A percentile compares a stretch with the other conserved stretches of the same genome.
Evolutionary conservation across 2,888 invertebrate genomes (phyloP).

Genomic region (Xestia ashworthii): DNA sequence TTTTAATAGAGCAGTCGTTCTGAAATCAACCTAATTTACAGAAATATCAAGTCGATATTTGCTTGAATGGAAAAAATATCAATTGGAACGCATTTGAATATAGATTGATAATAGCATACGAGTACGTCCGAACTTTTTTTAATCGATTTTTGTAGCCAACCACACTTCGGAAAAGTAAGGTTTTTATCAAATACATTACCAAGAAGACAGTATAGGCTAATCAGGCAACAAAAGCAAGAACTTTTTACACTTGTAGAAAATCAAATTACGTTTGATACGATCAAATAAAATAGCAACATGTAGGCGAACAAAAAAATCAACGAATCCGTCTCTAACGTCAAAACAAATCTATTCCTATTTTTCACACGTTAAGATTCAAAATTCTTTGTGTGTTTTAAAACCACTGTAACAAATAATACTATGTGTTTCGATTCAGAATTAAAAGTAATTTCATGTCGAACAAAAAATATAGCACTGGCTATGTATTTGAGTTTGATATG

Average conservation of each 20-base stretch:
- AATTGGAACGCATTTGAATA: not conserved
- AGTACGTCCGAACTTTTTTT: not conserved
- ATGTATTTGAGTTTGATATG: slow-evolving; percentile 31
- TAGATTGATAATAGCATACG: not conserved
- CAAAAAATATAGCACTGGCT: slow-evolving; percentile 42
- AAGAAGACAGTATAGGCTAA: slow-evolving; percentile 29
- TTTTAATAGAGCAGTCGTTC: not conserved
- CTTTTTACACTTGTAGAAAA: slow-evolving; percentile 50
- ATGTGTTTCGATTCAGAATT: slow-evolving; percentile 53
- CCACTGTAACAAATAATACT: slow-evolving; percentile 30
- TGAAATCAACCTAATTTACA: not conserved
- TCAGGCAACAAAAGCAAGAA: slow-evolving; percentile 35
- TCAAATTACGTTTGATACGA: slow-evolving; percentile 54
- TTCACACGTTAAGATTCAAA: not conserved
- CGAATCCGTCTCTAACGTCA: not conserved
- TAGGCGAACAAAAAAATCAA: slow-evolving; percentile 43
- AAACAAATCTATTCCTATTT: slow-evolving; percentile 26
- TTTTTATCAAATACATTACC: slow-evolving; percentile 31
- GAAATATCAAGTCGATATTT: not conserved
- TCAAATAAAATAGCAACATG: slow-evolving; percentile 57
- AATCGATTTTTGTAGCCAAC: not conserved
- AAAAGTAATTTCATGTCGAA: slow-evolving; percentile 48
- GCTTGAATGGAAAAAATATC: not conserved
- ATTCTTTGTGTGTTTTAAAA: slow-evolving; percentile 1
- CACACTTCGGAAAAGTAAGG: not conserved